Conservation (phyloP, 2,113 vertebrate species). For the Empidonax alnorum region DNA sequence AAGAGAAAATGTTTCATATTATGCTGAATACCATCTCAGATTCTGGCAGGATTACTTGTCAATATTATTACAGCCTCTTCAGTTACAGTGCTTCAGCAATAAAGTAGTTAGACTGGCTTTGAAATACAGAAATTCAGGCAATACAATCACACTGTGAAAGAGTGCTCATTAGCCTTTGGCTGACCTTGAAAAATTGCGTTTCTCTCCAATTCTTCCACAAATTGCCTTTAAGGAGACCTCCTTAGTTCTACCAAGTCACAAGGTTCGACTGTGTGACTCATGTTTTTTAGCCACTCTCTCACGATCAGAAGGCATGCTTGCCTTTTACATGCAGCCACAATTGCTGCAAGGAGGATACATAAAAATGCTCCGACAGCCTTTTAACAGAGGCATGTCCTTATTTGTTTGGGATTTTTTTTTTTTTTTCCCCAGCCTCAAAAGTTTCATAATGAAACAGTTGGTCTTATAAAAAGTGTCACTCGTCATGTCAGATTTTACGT, state of each 20-base stretch:
- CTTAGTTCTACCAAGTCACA: slow-evolving; percentile 59
- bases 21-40: slow-evolving; percentile 48
- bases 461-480: slow-evolving; percentile 28
- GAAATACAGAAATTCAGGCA: slow-evolving; percentile 68
- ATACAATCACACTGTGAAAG: slow-evolving; percentile 56
- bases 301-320: slow-evolving; percentile 48
- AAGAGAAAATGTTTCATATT: slow-evolving; percentile 59
- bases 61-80: slow-evolving; percentile 67
- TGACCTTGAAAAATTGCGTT: slow-evolving; percentile 58
- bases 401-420: slow-evolving; percentile 21
- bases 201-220: slow-evolving; percentile 61
- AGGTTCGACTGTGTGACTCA: slow-evolving; percentile 53
- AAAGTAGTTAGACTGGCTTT: slow-evolving; percentile 60
- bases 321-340: slow-evolving; percentile 23
- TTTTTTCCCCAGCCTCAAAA: slow-evolving; percentile 24
- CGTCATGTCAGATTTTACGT: slow-evolving; percentile 29
- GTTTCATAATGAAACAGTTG: slow-evolving; percentile 43
- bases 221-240: slow-evolving; percentile 64
- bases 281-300: slow-evolving; percentile 55
- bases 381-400: slow-evolving; percentile 23
- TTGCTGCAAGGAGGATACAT: slow-evolving; percentile 30
- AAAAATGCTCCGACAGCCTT: background rate
- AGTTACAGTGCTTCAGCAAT: slow-evolving; percentile 61
- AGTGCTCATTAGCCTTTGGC: slow-evolving; percentile 70
- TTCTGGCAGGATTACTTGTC: slow-evolving; percentile 58